These are phyloP conservation scores for Aphelenchoides fujianensis DNA, from an alignment of 1,140 invertebrate genomes.

Conservation along the genomic window DNA sequence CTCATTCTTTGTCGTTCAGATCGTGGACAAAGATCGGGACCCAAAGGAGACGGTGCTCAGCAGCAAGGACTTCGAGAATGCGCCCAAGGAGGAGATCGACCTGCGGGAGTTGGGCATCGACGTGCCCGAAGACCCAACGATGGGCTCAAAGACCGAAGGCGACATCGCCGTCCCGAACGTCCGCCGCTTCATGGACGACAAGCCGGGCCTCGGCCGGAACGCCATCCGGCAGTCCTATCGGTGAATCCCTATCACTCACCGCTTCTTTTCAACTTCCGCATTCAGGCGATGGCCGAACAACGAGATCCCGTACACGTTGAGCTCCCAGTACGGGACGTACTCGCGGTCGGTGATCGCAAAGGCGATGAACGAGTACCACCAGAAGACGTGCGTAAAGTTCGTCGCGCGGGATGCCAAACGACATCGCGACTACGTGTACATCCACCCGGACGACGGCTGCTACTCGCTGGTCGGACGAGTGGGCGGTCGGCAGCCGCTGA, in stretches of 20 bases:
- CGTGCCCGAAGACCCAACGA: constrained; percentile 54
- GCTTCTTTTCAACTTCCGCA: too few species aligned
- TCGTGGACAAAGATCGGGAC: constrained; percentile 42
- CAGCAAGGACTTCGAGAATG: constrained; percentile 35
- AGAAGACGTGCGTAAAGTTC: constrained; percentile 57
- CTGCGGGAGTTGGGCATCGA: constrained; percentile 37
- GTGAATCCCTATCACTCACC: too few species aligned
- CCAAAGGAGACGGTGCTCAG: constrained; percentile 40
- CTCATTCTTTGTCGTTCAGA: too few species aligned
- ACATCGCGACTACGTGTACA: constrained; percentile 55
- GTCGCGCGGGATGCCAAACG: constrained; percentile 46
- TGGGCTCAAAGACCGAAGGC: constrained; percentile 56
- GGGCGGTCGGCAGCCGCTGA: constrained; percentile 57
- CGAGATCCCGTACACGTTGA: constrained; percentile 61
- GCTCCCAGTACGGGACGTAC: constrained; percentile 56
- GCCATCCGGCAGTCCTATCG: constrained; percentile 55
- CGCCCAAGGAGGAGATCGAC: constrained; percentile 41
- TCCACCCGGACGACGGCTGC: constrained; percentile 44
- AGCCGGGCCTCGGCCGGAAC: constrained; percentile 45
- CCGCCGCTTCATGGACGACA: constrained; percentile 46
- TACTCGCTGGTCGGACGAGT: constrained; percentile 45
- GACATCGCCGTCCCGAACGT: constrained; percentile 49
- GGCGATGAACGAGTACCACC: constrained; percentile 48
- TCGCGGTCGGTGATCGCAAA: constrained; percentile 43
- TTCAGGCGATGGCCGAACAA: constrained; percentile 31